These are phyloP conservation scores for Tetramorium alpestre DNA, from an alignment of 1,140 invertebrate genomes.

Conservation along the genomic window DNA sequence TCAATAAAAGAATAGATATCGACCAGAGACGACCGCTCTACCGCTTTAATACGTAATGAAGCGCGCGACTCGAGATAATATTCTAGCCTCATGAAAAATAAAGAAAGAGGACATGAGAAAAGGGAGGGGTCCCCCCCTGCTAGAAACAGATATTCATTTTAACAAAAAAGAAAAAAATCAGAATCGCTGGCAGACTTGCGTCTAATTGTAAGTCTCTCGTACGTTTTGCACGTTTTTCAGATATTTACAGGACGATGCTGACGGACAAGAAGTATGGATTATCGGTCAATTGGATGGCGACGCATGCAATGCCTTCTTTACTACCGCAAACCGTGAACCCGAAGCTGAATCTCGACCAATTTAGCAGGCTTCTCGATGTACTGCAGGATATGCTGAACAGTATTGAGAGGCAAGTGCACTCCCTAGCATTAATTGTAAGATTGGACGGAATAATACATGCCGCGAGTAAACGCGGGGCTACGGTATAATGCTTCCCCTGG, in stretches of 20 bases:
- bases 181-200: background rate
- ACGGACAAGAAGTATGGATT: conserved; percentile 97
- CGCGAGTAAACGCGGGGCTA: background rate
- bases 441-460: background rate
- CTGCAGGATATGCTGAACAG: conserved; percentile 97
- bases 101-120: background rate
- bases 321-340: conserved; percentile 97
- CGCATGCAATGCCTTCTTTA: conserved; percentile 96
- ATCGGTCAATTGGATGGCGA: conserved; percentile 96
- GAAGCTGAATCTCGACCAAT: conserved; percentile 95
- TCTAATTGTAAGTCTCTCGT: background rate
- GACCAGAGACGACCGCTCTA: too few species aligned
- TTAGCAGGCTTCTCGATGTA: conserved; percentile 94
- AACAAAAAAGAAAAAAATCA: background rate
- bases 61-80: background rate
- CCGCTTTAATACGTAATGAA: background rate
- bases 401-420: conserved; percentile 90
- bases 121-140: background rate
- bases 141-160: background rate
- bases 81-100: background rate
- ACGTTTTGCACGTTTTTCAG: conserved; percentile 86
- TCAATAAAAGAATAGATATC: too few species aligned
- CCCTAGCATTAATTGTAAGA: background rate
- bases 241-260: conserved; percentile 96
- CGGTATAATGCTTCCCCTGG: background rate